Conservation (phyloP, 1,140 invertebrate species). For the Pomacea maculata region DNA sequence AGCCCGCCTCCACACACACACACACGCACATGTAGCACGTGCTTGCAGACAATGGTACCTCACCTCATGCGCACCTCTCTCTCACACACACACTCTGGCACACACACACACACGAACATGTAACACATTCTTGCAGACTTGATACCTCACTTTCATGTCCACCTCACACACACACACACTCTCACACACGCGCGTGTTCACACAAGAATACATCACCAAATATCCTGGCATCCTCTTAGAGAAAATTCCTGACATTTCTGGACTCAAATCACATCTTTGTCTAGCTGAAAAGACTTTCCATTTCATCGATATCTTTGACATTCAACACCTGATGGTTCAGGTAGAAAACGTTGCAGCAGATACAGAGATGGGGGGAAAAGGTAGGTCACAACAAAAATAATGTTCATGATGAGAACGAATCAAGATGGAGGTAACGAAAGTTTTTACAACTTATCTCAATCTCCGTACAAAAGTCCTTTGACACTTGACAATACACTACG, state of each 20-base stretch:
- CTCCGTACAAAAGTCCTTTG: too few relatives aligned
- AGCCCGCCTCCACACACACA: not conserved
- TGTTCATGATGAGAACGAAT: too few relatives aligned
- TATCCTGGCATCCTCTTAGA: not conserved
- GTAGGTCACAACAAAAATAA: not conserved
- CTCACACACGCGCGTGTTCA: conserved; percentile 7
- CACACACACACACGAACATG: not conserved
- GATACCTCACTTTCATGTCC: not conserved
- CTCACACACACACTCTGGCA: not conserved
- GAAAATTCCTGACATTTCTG: not conserved
- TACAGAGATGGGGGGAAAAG: not conserved
- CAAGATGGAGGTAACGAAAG: too few relatives aligned
- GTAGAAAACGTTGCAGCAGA: not conserved
- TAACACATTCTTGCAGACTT: not conserved
- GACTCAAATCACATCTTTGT: not conserved
- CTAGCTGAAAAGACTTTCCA: not conserved
- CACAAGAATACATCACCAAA: conserved; percentile 6
- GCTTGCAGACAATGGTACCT: conserved; percentile 4
- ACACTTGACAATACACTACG: too few relatives aligned
- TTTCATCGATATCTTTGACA: not conserved
- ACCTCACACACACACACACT: conserved; percentile 1
- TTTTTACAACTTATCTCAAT: too few relatives aligned
- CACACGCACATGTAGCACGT: not conserved
- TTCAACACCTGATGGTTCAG: not conserved
- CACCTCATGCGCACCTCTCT: not conserved